Conservation (phyloP, 2,888 invertebrate genomes). For the Teleogryllus oceanicus region DNA sequence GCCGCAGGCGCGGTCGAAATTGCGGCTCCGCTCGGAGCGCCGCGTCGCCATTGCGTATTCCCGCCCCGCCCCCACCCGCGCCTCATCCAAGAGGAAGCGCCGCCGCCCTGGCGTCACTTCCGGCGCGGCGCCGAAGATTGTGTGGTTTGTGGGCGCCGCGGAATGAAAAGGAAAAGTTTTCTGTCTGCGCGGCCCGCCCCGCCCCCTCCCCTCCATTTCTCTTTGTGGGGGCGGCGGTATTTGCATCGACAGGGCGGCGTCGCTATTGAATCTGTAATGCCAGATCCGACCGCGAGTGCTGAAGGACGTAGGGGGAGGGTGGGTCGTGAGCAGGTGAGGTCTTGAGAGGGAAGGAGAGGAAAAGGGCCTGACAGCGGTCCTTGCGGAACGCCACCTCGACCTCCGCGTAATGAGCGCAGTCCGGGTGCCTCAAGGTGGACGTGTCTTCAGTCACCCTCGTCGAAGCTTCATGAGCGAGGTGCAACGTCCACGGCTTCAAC, state of each 20-base stretch:
- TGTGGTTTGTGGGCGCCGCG: background rate
- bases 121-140: background rate
- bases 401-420: background rate
- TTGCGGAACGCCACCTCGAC: background rate
- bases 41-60: too few relatives aligned
- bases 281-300: background rate
- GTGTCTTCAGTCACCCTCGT: background rate
- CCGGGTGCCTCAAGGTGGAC: background rate
- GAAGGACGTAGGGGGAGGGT: background rate
- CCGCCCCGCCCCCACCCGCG: too few relatives aligned
- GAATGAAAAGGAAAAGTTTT: background rate
- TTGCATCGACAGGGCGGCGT: background rate
- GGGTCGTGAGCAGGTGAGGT: background rate
- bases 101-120: too few relatives aligned
- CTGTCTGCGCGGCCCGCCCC: background rate
- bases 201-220: background rate
- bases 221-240: slow-evolving; percentile 9
- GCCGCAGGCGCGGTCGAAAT: too few relatives aligned
- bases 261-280: background rate
- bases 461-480: background rate
- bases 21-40: too few relatives aligned
- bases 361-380: background rate
- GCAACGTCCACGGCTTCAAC: background rate
- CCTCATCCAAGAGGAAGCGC: too few relatives aligned
- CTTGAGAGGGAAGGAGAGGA: background rate